Conservation (phyloP, 2,113 vertebrate species). For the Pica pica region DNA sequence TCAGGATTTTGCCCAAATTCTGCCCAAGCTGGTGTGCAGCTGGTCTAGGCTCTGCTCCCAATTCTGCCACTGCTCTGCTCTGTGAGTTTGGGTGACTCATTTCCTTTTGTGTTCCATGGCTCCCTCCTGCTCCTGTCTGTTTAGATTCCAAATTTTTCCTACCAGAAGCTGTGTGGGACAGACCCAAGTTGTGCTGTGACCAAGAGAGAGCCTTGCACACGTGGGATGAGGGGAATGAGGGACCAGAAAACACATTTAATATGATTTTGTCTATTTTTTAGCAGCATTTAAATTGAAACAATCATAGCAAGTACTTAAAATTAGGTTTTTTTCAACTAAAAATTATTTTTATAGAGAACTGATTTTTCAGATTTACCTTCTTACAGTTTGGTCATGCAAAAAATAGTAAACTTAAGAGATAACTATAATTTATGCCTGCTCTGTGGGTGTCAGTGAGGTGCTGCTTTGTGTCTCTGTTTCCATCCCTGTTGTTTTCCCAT, state of each 20-base stretch:
- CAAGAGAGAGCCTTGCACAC: neutral
- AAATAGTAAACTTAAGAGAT: neutral
- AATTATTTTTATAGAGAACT: neutral
- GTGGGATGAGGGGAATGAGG: neutral
- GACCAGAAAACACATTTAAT: neutral
- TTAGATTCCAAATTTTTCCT: neutral
- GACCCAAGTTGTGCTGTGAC: neutral
- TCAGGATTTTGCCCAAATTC: neutral
- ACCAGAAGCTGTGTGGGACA: neutral
- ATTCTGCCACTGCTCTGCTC: neutral
- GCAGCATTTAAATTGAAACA: neutral
- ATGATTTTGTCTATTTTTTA: neutral
- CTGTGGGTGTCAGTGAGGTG: neutral
- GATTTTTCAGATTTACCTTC: neutral
- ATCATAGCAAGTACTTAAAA: neutral
- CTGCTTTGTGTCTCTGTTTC: neutral
- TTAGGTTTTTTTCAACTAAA: neutral
- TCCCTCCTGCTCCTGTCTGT: constrained; percentile 36
- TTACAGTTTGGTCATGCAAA: neutral
- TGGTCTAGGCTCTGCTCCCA: neutral
- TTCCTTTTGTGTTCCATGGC: neutral
- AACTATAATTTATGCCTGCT: neutral
- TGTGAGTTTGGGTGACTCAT: constrained; percentile 11
- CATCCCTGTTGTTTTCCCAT: neutral
- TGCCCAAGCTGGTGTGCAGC: neutral